phyloP scores from a whole-genome alignment of 2,113 vertebrate species.

The Xenus cinereus region DNA sequence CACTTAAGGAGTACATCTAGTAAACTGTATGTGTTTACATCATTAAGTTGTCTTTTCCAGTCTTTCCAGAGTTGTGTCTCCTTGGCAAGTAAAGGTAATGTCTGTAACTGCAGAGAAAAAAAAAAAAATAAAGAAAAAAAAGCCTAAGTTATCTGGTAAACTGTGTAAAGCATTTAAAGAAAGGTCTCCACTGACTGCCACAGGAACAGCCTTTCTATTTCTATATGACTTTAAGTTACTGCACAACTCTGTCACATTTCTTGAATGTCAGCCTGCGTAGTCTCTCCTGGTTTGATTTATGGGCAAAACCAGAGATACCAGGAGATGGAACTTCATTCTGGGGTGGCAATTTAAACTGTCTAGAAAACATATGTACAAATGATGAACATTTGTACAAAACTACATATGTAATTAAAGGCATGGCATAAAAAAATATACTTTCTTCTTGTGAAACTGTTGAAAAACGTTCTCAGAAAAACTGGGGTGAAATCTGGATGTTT shows the following conservation, averaged over 20 bases:
- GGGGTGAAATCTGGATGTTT: background rate
- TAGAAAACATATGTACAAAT: background rate
- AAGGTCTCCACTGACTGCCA: background rate
- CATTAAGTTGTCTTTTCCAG: background rate
- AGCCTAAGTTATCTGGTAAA: background rate
- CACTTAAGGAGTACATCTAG: background rate
- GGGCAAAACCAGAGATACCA: background rate
- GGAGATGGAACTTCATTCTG: background rate
- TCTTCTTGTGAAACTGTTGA: background rate
- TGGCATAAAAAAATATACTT: fast-evolving
- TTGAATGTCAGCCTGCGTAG: background rate
- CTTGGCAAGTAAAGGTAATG: background rate
- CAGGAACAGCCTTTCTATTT: background rate
- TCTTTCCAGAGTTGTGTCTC: background rate
- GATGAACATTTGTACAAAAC: background rate
- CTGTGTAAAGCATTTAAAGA: background rate
- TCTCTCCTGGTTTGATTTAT: background rate
- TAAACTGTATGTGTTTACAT: background rate
- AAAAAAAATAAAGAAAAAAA: background rate
- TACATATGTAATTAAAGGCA: background rate
- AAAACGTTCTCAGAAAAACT: background rate
- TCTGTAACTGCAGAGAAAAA: background rate
- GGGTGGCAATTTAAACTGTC: background rate
- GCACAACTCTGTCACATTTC: background rate
- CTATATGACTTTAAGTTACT: background rate